These are phyloP conservation scores for Himalopsyche japonica DNA, from an alignment of 2,888 invertebrate species.

Conservation along the genomic window DNA sequence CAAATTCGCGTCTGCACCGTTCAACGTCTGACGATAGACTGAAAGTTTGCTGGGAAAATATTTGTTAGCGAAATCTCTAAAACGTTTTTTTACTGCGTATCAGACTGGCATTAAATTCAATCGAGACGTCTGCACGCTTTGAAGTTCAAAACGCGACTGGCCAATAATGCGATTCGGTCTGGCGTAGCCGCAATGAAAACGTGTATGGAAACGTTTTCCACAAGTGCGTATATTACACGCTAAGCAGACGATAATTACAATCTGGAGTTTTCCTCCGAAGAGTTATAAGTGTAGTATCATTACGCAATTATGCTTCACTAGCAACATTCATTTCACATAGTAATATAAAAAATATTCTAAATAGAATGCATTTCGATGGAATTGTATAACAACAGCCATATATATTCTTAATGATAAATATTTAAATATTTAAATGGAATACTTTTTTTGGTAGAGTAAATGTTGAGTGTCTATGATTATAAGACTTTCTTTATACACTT, in stretches of 20 bases:
- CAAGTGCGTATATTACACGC: neutral
- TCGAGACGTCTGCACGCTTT: constrained; percentile 12
- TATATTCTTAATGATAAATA: too few relatives aligned
- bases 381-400: too few relatives aligned
- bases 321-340: too few relatives aligned
- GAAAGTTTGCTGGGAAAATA: constrained; percentile 5
- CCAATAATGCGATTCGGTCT: constrained; percentile 13
- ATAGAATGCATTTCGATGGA: too few relatives aligned
- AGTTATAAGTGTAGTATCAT: neutral
- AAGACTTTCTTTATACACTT: too few relatives aligned
- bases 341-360: too few relatives aligned
- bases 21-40: constrained; percentile 11
- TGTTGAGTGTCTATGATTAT: too few relatives aligned
- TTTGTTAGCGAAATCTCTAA: neutral
- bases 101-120: neutral
- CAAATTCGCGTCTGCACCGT: neutral
- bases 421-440: too few relatives aligned
- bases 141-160: constrained; percentile 25
- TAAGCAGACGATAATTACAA: neutral
- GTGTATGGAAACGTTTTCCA: constrained; percentile 22
- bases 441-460: too few relatives aligned
- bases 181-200: constrained; percentile 20
- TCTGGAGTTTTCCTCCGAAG: neutral
- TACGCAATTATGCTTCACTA: neutral
- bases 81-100: constrained; percentile 13